Percentiles rank a stretch among this genome's conserved stretches.
These are phyloP conservation scores for Ciconia nigra DNA, from an alignment of 2,797 vertebrate species.

Conservation along the genomic window DNA sequence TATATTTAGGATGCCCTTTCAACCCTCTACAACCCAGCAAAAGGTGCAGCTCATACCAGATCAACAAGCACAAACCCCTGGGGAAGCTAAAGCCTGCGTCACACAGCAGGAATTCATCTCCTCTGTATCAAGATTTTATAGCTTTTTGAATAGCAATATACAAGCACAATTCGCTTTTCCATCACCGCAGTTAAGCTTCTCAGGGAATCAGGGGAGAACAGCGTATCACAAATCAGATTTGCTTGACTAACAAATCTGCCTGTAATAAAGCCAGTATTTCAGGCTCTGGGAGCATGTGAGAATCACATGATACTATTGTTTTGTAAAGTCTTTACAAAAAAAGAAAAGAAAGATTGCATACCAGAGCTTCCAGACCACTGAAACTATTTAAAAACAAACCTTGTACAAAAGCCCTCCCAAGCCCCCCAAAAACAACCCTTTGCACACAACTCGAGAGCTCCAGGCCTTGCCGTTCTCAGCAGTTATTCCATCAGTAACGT, in stretches of 20 bases:
- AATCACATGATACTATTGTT: conserved; percentile 22
- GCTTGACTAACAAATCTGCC: background rate
- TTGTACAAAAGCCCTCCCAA: background rate
- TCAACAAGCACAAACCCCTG: background rate
- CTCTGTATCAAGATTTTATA: background rate
- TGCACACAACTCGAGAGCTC: background rate
- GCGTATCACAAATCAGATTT: background rate
- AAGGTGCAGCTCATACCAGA: background rate
- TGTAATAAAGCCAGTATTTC: conserved; percentile 24
- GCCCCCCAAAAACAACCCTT: background rate
- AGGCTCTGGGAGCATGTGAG: conserved; percentile 40
- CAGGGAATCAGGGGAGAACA: background rate
- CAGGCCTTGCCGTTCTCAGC: background rate
- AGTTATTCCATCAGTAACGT: background rate
- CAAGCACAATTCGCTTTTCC: background rate
- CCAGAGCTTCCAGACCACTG: background rate
- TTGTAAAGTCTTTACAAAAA: background rate
- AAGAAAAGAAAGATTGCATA: background rate
- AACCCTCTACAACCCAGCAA: background rate
- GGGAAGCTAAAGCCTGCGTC: background rate
- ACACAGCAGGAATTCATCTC: background rate
- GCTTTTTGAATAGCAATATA: background rate
- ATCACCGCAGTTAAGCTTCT: background rate
- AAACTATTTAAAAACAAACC: background rate
- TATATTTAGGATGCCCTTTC: background rate